Evolutionary conservation across 2,888 invertebrate genomes (phyloP).

Genomic region (Cheiracanthium punctorium): DNA sequence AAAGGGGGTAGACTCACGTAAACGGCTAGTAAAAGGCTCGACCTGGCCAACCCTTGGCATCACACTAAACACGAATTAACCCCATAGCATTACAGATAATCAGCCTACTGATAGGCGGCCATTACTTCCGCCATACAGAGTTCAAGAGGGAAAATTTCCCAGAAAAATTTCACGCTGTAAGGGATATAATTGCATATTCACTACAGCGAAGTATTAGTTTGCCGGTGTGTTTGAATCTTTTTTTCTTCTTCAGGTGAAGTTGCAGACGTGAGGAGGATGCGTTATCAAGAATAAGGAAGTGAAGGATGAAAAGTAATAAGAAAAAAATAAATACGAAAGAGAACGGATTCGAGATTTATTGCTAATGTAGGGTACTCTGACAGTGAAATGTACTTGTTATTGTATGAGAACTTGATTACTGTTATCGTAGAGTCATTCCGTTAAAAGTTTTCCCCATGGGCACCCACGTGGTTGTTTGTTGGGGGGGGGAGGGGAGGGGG

Average conservation of each 20-base stretch:
- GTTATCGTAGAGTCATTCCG: too few relatives aligned
- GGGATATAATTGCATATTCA: background rate
- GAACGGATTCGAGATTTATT: too few relatives aligned
- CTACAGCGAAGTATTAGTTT: background rate
- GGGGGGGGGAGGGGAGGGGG: too few relatives aligned
- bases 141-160: background rate
- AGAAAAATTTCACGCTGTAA: background rate
- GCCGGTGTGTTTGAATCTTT: too few relatives aligned
- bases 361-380: too few relatives aligned
- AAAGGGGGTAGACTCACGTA: background rate
- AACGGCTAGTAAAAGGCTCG: background rate
- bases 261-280: background rate
- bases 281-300: background rate
- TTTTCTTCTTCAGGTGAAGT: background rate
- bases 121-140: constrained; percentile 3
- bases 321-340: too few relatives aligned
- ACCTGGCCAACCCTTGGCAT: background rate
- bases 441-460: too few relatives aligned
- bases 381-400: too few relatives aligned
- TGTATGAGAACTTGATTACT: too few relatives aligned
- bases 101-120: constrained; percentile 8
- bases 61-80: background rate
- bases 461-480: too few relatives aligned
- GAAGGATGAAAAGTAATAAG: background rate
- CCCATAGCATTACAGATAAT: background rate